Percentiles rank a stretch among this genome's conserved stretches.
Conservation (phyloP, 2,888 invertebrate species). For the Campoplex capitator region DNA sequence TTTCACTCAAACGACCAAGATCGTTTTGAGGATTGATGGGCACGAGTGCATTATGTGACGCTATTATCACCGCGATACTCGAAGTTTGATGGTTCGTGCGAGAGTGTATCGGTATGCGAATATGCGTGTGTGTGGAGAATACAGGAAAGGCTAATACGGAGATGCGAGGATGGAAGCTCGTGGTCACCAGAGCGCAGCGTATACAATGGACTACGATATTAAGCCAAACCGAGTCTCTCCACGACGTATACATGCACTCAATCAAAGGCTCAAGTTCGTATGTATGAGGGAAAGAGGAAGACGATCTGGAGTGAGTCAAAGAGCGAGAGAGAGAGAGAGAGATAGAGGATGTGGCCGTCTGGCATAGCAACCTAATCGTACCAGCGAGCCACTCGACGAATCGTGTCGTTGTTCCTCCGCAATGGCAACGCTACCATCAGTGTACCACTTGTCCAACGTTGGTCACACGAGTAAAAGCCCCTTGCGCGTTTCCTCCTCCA, state of each 20-base stretch:
- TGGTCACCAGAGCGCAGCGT: slow-evolving; percentile 52
- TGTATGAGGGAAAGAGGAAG: slow-evolving; percentile 14
- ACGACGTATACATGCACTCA: slow-evolving; percentile 18
- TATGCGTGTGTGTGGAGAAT: neutral
- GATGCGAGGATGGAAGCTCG: slow-evolving; percentile 40
- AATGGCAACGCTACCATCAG: slow-evolving; percentile 38
- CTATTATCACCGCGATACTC: slow-evolving; percentile 28
- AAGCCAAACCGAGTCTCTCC: slow-evolving; percentile 52
- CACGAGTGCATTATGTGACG: slow-evolving; percentile 36
- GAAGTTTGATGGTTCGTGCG: neutral
- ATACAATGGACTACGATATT: slow-evolving; percentile 62
- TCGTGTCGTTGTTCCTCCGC: slow-evolving; percentile 47
- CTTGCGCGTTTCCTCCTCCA: neutral
- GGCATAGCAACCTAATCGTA: slow-evolving; percentile 61
- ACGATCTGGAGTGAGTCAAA: neutral
- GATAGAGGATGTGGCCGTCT: slow-evolving; percentile 37
- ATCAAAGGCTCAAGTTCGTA: slow-evolving; percentile 35
- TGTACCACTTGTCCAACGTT: slow-evolving; percentile 52
- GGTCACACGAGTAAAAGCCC: slow-evolving; percentile 34
- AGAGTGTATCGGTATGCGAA: neutral
- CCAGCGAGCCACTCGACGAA: slow-evolving; percentile 46
- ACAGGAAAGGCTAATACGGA: slow-evolving; percentile 22
- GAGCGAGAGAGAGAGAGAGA: slow-evolving; percentile 21
- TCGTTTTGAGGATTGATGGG: slow-evolving; percentile 52
- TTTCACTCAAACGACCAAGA: slow-evolving; percentile 36